phyloP scores from a whole-genome alignment of 2,797 vertebrate genomes.

The Hemibagrus guttatus region DNA sequence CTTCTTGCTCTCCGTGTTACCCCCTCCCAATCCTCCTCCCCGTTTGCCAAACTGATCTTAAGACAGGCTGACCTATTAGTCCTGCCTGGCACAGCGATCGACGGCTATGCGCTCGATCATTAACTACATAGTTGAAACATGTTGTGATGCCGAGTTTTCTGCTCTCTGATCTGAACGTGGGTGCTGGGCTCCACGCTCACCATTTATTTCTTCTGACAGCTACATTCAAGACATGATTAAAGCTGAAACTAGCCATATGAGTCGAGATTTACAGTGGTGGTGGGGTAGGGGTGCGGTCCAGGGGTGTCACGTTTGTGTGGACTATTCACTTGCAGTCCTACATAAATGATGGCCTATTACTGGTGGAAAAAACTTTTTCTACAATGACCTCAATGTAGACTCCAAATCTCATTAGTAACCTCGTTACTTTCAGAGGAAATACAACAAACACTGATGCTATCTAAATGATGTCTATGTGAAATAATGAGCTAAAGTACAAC shows the following conservation, averaged over 20 bases:
- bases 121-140: conserved; percentile 63
- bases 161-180: conserved; percentile 65
- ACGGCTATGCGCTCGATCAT: conserved; percentile 69
- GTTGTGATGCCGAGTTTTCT: conserved; percentile 36
- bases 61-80: conserved; percentile 61
- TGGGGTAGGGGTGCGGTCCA: not conserved
- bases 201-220: conserved; percentile 68
- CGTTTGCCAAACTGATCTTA: conserved; percentile 52
- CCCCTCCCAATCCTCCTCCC: conserved; percentile 24
- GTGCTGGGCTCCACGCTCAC: conserved; percentile 55
- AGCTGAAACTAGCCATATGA: conserved; percentile 61
- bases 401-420: not conserved
- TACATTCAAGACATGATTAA: conserved; percentile 76
- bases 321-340: not conserved
- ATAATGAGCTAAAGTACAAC: not conserved
- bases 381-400: not conserved
- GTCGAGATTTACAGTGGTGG: conserved; percentile 28
- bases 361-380: not conserved
- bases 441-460: not conserved
- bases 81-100: conserved; percentile 47
- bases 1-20: conserved; percentile 39
- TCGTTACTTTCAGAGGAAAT: not conserved
- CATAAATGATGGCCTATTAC: not conserved
- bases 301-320: not conserved
- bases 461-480: not conserved